These are phyloP conservation scores for Carabus problematicus DNA, from an alignment of 2,888 invertebrate genomes.

Conservation along the genomic window DNA sequence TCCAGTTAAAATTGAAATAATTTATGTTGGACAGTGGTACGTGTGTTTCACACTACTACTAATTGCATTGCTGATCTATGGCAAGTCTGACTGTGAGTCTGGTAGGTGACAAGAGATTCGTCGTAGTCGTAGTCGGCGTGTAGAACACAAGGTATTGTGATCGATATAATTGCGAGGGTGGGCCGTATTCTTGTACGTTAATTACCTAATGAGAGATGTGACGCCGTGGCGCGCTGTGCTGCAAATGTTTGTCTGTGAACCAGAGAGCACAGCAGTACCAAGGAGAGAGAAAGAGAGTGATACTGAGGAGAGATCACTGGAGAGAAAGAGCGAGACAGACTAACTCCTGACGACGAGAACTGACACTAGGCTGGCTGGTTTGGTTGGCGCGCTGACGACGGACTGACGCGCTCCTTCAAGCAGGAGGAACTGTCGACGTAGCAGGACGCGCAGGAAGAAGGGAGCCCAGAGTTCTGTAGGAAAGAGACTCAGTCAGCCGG, in stretches of 20 bases:
- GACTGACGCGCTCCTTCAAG: neutral
- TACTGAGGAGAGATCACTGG: neutral
- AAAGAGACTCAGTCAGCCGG: slow-evolving; percentile 53
- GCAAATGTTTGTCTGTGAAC: no score
- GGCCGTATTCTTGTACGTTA: slow-evolving; percentile 59
- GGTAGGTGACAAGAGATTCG: slow-evolving; percentile 9
- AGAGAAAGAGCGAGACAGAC: no score
- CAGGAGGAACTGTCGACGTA: slow-evolving; percentile 37
- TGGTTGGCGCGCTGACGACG: neutral
- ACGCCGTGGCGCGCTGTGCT: slow-evolving; percentile 18
- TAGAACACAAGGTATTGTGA: slow-evolving; percentile 41
- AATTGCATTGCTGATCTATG: neutral
- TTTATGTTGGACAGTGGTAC: neutral
- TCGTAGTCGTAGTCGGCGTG: slow-evolving; percentile 6
- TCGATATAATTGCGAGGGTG: slow-evolving; percentile 61
- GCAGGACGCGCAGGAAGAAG: neutral
- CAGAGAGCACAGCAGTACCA: no score
- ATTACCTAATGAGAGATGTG: slow-evolving; percentile 51
- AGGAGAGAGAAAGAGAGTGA: neutral
- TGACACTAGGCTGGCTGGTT: no score
- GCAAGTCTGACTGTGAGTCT: slow-evolving; percentile 5
- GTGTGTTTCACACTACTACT: neutral
- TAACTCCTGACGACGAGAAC: no score
- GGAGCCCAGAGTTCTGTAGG: slow-evolving; percentile 2
- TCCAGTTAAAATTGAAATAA: neutral